Evolutionary conservation across 2,113 vertebrate species (phyloP).

Genomic region (Mustelus asterias): DNA sequence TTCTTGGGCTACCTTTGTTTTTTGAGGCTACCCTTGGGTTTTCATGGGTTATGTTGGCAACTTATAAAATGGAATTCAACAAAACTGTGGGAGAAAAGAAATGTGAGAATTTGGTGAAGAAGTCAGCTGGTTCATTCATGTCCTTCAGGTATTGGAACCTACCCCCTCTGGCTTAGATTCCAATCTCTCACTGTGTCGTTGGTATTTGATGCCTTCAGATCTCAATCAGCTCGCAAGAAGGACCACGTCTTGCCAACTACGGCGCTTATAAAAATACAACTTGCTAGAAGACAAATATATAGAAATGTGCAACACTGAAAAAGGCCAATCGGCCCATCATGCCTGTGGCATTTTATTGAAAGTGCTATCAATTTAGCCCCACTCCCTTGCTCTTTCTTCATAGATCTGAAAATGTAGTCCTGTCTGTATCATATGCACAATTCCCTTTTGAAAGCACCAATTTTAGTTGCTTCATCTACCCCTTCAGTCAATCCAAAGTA

Average conservation of each 20-base stretch:
- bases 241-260: not conserved
- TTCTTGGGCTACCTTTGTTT: too few relatives aligned
- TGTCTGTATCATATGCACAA: not conserved
- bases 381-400: not conserved
- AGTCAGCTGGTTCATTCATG: not conserved
- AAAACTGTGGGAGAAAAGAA: not conserved
- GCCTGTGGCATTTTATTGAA: not conserved
- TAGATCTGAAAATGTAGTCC: not conserved
- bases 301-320: not conserved
- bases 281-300: not conserved
- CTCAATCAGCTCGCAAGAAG: not conserved
- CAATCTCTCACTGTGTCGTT: not conserved
- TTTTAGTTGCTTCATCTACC: not conserved
- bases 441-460: not conserved
- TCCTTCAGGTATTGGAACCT: not conserved
- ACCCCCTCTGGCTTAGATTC: not conserved
- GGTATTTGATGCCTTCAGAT: not conserved
- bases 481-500: not conserved
- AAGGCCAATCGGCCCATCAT: not conserved
- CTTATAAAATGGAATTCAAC: not conserved
- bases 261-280: not conserved
- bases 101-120: not conserved
- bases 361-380: not conserved
- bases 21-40: too few relatives aligned
- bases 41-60: not conserved